These are phyloP conservation scores for Pseudotriccus pelzelni DNA, from an alignment of 2,797 vertebrate genomes.

Conservation along the genomic window DNA sequence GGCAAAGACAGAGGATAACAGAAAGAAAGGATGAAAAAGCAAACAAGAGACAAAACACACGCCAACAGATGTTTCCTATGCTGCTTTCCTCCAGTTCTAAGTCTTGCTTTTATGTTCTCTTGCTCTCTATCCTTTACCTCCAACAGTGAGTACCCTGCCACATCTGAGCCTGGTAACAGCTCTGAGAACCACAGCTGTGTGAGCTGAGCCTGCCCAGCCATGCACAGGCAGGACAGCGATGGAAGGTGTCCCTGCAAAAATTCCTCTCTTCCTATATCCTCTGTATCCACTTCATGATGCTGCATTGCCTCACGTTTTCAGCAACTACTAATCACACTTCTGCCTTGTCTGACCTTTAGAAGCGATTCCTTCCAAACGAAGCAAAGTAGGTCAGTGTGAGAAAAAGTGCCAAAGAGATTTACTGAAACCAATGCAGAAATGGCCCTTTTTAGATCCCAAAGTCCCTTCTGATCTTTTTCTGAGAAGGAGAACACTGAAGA, in stretches of 20 bases:
- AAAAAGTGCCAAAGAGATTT: not conserved
- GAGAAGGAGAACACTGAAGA: not conserved
- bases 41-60: not conserved
- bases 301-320: not conserved
- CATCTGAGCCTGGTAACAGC: not conserved
- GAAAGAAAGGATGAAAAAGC: not conserved
- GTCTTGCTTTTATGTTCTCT: not conserved
- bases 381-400: not conserved
- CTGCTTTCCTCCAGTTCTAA: not conserved
- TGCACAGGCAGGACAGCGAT: not conserved
- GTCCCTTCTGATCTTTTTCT: not conserved
- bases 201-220: not conserved
- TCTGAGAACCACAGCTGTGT: not conserved
- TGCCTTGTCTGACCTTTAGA: not conserved
- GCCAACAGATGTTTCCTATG: accelerated
- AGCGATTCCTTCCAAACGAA: not conserved
- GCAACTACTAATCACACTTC: not conserved
- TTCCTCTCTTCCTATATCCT: no score
- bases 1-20: accelerated
- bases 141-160: not conserved
- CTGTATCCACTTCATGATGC: not conserved
- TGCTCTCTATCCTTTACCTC: not conserved
- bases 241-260: not conserved
- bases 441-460: not conserved
- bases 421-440: not conserved